Percentiles rank a stretch among this genome's conserved stretches.
These are phyloP conservation scores for Pasiphila rectangulata DNA, from an alignment of 2,888 invertebrate genomes.

Conservation along the genomic window DNA sequence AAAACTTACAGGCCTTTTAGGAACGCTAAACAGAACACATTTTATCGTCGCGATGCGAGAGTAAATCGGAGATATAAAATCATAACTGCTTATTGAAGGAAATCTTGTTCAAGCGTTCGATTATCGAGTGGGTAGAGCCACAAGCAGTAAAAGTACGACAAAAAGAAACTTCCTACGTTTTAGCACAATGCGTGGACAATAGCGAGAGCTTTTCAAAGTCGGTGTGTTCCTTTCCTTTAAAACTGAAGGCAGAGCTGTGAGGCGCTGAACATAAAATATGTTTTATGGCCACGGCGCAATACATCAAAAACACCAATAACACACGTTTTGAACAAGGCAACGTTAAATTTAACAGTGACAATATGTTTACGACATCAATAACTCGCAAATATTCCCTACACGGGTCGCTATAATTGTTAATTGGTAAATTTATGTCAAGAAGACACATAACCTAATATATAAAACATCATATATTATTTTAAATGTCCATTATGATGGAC, in stretches of 20 bases:
- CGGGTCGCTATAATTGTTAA: too few species aligned
- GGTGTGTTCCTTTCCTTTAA: slow-evolving; percentile 60
- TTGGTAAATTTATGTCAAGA: neutral
- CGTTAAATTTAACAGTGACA: slow-evolving; percentile 17
- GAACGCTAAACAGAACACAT: slow-evolving; percentile 2
- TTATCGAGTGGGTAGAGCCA: slow-evolving; percentile 28
- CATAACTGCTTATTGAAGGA: slow-evolving; percentile 24
- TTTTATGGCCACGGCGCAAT: slow-evolving; percentile 69
- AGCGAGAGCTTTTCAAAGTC: slow-evolving; percentile 52
- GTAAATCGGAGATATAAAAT: slow-evolving; percentile 20
- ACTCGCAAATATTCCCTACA: slow-evolving; percentile 1
- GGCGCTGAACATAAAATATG: slow-evolving; percentile 68
- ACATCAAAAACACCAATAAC: slow-evolving; percentile 71
- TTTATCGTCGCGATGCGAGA: slow-evolving; percentile 8
- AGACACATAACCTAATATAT: too few species aligned
- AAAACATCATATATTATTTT: too few species aligned
- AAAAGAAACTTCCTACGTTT: slow-evolving; percentile 66
- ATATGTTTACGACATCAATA: slow-evolving; percentile 19
- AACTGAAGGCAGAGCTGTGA: slow-evolving; percentile 65
- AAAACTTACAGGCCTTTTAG: neutral
- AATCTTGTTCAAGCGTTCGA: slow-evolving; percentile 28
- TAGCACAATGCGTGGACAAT: slow-evolving; percentile 65
- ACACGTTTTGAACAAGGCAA: slow-evolving; percentile 20
- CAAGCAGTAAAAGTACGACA: slow-evolving; percentile 42
- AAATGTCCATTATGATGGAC: too few species aligned